Base-by-base conservation (phyloP, 2,113 vertebrate genomes). In the Plecturocebus donacophilus region DNA sequence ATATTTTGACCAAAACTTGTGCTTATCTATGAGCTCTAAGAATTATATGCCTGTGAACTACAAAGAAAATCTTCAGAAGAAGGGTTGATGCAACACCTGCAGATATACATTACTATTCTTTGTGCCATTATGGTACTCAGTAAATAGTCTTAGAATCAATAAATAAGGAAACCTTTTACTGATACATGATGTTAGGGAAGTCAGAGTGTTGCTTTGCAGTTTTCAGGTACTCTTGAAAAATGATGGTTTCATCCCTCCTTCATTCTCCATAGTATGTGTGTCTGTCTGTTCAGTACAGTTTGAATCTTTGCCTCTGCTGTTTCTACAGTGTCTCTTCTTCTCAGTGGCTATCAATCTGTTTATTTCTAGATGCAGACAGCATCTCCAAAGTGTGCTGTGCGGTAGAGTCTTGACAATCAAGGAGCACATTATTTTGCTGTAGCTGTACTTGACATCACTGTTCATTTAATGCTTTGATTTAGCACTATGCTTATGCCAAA, bases 391-490 rank as follows among this genome's bases (percentile, higher is more conserved):
- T 80, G 71, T 54, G 16, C 61, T 40, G 5, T 47, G 64, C 56
- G 6, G 42, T 45, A 73, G 61, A 71, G n/a, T 94, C 56, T 52
- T 19, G 49, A 86, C 38, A 58, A 86, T 77, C 40, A 81, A 86
- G 54, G 75, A 66, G 49, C 54, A 38, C 30, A n/a, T 75, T 91
- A n/a, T 54, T 89, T 75, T 83, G 30, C 79, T 83, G 21, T 47
- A 79, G 45, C 73, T 89, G 3, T 75, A 27, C 40, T 61, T 94
- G 83, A 80, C 75, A 38, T 89, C 68, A 47, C 88, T 88, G 32
- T 70, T 95, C 52, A 68, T 80, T 75, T 79, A 45, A 89, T 93
- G 20, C 75, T 92, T 71, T 79, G 84, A 80, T 90, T 93, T 45
- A 84, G 42, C 54, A 45, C 35, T 42, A 1, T 87, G 58, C 68